These are phyloP conservation scores for Symphodus melops DNA, from an alignment of 2,113 vertebrate genomes.

Conservation along the genomic window DNA sequence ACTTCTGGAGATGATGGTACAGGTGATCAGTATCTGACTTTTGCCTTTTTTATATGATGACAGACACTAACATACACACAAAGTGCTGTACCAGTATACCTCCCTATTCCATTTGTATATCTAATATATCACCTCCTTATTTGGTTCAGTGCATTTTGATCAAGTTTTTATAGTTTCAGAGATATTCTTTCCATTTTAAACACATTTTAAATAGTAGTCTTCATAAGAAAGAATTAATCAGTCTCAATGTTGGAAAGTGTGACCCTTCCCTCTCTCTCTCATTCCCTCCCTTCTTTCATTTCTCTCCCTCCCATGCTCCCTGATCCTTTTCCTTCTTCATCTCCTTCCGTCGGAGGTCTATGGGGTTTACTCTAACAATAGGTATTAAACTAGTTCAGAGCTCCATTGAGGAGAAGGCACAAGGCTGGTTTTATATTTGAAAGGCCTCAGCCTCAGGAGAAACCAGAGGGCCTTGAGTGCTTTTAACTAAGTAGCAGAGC, in stretches of 20 bases:
- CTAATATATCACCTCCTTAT: neutral
- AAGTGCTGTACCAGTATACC: neutral
- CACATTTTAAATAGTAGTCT: no score
- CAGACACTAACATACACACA: neutral
- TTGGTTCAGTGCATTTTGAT: slow-evolving; percentile 4
- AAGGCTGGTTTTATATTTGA: slow-evolving; percentile 71
- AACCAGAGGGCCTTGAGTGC: slow-evolving; percentile 44
- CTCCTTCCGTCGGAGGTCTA: slow-evolving; percentile 64
- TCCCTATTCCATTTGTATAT: no score
- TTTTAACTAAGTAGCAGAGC: slow-evolving; percentile 61
- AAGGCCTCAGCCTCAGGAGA: slow-evolving; percentile 67
- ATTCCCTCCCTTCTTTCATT: slow-evolving; percentile 7
- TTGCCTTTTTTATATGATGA: neutral
- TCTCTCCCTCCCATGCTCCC: slow-evolving; percentile 20
- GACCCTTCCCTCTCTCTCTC: slow-evolving; percentile 13
- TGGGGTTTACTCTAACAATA: slow-evolving; percentile 79
- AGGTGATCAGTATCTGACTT: neutral
- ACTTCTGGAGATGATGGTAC: neutral
- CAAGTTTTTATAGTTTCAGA: neutral
- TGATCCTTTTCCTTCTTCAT: slow-evolving; percentile 24
- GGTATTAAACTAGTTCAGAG: slow-evolving; percentile 82
- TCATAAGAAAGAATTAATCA: slow-evolving; percentile 4
- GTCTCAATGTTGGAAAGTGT: neutral
- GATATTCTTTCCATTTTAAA: no score
- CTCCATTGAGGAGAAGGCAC: slow-evolving; percentile 67